Conservation (phyloP, 37 sponge, comb jelly and placozoan genomes). For the Diacarnus erythraeanus region DNA sequence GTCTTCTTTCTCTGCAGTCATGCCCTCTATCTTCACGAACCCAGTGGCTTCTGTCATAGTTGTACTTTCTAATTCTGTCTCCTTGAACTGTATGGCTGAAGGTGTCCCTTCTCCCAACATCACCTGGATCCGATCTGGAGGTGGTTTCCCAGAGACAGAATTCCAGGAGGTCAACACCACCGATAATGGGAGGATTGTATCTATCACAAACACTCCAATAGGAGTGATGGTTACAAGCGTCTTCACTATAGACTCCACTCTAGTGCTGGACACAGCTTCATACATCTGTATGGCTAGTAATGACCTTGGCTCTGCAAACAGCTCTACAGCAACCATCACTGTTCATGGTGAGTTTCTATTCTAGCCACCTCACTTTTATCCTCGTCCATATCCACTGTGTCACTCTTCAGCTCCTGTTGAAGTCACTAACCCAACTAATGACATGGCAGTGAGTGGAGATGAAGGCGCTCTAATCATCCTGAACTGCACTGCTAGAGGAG, state of each 20-base stretch:
- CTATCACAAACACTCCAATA: neutral
- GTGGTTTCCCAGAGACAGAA: constrained; percentile 3
- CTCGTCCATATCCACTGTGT: too few species aligned
- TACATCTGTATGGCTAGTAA: constrained; percentile 43
- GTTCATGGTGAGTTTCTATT: too few species aligned
- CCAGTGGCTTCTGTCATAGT: neutral
- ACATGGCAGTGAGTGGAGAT: neutral
- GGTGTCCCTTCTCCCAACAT: constrained; percentile 44
- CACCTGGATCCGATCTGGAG: constrained; percentile 15
- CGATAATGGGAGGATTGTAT: too few species aligned
- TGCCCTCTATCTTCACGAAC: neutral
- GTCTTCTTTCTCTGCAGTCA: too few species aligned
- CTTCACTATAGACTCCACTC: constrained; percentile 18
- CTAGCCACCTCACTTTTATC: too few species aligned
- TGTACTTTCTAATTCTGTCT: neutral
- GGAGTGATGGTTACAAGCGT: constrained; percentile 16
- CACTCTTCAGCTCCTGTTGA: constrained; percentile 10
- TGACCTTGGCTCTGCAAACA: constrained; percentile 4
- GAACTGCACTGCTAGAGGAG: constrained; percentile 41
- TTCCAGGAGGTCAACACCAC: neutral
- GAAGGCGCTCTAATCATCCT: constrained; percentile 21
- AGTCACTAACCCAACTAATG: constrained; percentile 9
- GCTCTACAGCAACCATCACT: neutral
- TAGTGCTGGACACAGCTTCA: constrained; percentile 30
- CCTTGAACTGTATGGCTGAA: constrained; percentile 34